These are phyloP conservation scores for Cyprinella venusta DNA, from an alignment of 2,797 vertebrate genomes.

Conservation along the genomic window DNA sequence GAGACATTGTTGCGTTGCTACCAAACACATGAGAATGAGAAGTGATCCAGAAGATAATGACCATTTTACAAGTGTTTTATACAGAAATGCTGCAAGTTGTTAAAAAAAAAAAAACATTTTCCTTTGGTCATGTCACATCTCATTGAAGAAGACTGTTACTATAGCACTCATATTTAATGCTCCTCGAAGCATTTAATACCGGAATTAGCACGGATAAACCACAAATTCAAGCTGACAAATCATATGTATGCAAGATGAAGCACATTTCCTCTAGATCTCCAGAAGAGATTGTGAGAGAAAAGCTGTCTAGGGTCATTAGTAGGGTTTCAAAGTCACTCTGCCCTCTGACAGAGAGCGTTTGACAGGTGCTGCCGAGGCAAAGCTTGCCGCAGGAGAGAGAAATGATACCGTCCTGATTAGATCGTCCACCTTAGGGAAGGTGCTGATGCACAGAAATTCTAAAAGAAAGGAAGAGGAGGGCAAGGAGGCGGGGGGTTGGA, in stretches of 20 bases:
- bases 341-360: constrained; percentile 64
- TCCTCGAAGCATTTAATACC: neutral
- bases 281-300: constrained; percentile 49
- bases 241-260: constrained; percentile 40
- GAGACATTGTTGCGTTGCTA: neutral
- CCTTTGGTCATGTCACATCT: neutral
- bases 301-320: constrained; percentile 55
- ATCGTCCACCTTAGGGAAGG: constrained; percentile 79
- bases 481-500: neutral
- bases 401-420: constrained; percentile 75
- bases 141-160: neutral
- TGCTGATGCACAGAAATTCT: constrained; percentile 81
- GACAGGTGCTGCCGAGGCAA: constrained; percentile 71
- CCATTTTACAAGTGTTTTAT: neutral
- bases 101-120: neutral
- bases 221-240: constrained; percentile 14
- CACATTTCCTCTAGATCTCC: constrained; percentile 24
- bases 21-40: neutral
- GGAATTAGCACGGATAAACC: neutral
- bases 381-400: constrained; percentile 74
- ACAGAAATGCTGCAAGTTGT: neutral
- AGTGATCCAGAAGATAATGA: neutral
- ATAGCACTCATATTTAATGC: neutral
- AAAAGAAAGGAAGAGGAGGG: constrained; percentile 67
- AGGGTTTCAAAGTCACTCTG: constrained; percentile 70